Percentiles rank a stretch among this genome's conserved stretches.
These are phyloP conservation scores for Lepeophtheirus salmonis DNA, from an alignment of 1,140 invertebrate genomes.

Conservation along the genomic window DNA sequence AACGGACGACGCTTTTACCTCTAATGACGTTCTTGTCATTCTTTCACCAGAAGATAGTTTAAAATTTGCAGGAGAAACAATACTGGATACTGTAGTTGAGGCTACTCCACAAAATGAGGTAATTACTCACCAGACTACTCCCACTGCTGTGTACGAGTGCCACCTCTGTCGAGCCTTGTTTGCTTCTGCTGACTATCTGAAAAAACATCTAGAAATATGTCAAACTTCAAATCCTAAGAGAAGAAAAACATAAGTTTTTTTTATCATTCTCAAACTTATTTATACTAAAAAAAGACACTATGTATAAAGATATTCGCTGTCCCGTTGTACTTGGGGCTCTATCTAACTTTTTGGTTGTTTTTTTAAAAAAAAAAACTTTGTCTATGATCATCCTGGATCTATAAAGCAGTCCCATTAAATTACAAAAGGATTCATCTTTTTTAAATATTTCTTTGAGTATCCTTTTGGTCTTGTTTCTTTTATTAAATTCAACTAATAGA, in stretches of 20 bases:
- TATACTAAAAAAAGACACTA: no score
- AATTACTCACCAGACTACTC: neutral
- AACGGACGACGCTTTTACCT: neutral
- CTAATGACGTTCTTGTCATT: neutral
- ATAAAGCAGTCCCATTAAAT: no score
- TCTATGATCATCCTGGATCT: no score
- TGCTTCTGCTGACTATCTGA: neutral
- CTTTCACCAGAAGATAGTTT: neutral
- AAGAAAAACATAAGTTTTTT: neutral
- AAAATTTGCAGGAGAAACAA: neutral
- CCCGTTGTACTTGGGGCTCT: no score
- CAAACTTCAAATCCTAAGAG: neutral
- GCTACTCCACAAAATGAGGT: neutral
- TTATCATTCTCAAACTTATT: no score
- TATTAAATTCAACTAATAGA: no score
- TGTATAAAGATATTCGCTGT: no score
- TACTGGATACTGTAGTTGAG: neutral
- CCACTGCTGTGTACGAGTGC: neutral
- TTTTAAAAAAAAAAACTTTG: no score
- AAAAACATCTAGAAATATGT: neutral
- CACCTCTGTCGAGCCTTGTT: neutral
- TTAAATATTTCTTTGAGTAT: no score
- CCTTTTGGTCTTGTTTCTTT: no score
- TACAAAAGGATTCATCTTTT: no score
- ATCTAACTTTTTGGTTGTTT: no score